These are phyloP conservation scores for Poecilia wingei DNA, from an alignment of 2,797 vertebrate species.

Conservation along the genomic window DNA sequence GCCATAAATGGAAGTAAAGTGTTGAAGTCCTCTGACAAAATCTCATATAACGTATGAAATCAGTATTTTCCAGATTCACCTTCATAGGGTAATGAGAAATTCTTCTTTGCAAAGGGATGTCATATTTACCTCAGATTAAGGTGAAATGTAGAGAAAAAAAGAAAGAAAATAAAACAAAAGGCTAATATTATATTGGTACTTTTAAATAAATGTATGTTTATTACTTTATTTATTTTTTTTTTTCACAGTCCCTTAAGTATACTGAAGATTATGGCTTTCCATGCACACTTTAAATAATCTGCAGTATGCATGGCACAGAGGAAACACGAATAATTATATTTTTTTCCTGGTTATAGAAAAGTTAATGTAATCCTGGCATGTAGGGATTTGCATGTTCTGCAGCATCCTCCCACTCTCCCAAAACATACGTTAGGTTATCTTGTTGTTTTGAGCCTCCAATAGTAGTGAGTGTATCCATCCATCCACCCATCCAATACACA, in stretches of 20 bases:
- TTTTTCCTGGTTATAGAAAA: not conserved
- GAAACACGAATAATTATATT: not conserved
- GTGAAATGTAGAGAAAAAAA: conserved; percentile 29
- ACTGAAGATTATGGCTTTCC: conserved; percentile 22
- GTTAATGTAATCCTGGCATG: not conserved
- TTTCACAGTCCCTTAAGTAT: conserved; percentile 20
- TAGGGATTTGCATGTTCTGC: not conserved
- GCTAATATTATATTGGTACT: conserved; percentile 57
- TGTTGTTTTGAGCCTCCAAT: not conserved
- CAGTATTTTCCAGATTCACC: conserved; percentile 34
- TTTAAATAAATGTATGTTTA: conserved; percentile 58
- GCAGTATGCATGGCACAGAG: not conserved
- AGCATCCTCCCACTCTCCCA: not conserved
- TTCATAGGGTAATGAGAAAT: conserved; percentile 36
- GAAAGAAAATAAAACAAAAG: conserved; percentile 45
- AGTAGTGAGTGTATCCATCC: not conserved
- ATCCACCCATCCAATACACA: too few species aligned
- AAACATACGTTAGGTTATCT: not conserved
- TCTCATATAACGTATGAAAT: conserved; percentile 49
- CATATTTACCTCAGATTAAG: conserved; percentile 29
- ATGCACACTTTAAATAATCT: conserved; percentile 27
- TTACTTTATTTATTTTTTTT: conserved; percentile 55
- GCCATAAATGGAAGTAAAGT: conserved; percentile 32
- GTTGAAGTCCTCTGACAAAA: conserved; percentile 46
- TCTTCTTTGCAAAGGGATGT: conserved; percentile 20